phyloP scores from a whole-genome alignment of 2,888 invertebrate genomes.

The Rosalia funebris region DNA sequence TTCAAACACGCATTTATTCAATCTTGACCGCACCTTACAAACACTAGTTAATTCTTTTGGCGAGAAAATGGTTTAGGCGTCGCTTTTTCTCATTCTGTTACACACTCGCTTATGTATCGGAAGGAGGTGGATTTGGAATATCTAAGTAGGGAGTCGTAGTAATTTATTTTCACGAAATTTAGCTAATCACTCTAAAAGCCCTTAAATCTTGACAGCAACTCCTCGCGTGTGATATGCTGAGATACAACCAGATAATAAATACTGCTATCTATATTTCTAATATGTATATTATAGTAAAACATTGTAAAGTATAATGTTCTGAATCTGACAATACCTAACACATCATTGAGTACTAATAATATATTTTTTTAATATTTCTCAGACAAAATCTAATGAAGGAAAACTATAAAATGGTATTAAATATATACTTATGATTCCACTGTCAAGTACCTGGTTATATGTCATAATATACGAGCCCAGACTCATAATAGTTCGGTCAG shows the following conservation, averaged over 20 bases:
- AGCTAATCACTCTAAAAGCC: conserved; percentile 46
- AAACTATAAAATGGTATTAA: too few species aligned
- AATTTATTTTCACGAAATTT: conserved; percentile 43
- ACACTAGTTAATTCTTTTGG: conserved; percentile 46
- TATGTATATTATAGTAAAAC: too few species aligned
- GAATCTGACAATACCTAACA: too few species aligned
- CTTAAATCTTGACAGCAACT: conserved; percentile 31
- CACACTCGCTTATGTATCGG: conserved; percentile 14
- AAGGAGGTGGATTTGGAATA: conserved; percentile 10
- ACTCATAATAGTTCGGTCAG: too few species aligned
- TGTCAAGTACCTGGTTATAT: too few species aligned
- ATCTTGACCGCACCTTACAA: conserved; percentile 57
- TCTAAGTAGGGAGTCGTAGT: conserved; percentile 23
- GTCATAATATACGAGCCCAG: too few species aligned
- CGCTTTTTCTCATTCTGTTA: conserved; percentile 13
- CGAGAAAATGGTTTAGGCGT: conserved; percentile 32
- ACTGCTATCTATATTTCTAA: not conserved
- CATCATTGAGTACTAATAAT: too few species aligned
- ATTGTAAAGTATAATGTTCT: too few species aligned
- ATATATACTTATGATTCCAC: too few species aligned
- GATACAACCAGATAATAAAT: not conserved
- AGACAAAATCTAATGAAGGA: too few species aligned
- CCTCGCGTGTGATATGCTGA: not conserved
- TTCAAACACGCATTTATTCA: conserved; percentile 62
- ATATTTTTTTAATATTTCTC: too few species aligned